phyloP scores from a whole-genome alignment of 2,113 vertebrate species.

The Psephotus haematonotus region DNA sequence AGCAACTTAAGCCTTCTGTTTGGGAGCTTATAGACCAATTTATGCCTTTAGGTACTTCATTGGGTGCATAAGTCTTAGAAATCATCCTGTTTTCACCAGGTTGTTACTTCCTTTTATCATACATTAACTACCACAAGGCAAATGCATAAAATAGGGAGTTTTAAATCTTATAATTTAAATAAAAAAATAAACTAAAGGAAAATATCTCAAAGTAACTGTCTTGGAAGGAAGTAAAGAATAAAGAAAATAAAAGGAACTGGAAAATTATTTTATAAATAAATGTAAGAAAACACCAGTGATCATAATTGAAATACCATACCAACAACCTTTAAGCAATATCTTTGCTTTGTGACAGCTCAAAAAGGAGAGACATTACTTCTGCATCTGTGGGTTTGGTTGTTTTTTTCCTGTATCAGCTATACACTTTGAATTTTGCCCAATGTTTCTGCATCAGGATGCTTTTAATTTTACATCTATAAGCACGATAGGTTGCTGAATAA shows the following conservation, averaged over 20 bases:
- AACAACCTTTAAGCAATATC: neutral
- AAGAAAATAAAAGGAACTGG: neutral
- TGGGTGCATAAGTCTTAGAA: neutral
- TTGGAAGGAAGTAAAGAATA: neutral
- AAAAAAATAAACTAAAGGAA: neutral
- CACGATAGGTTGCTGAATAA: neutral
- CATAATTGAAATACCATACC: neutral
- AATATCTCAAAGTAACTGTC: neutral
- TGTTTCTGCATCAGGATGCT: neutral
- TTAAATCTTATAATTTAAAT: neutral
- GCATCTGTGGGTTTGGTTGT: neutral
- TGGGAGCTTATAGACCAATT: neutral
- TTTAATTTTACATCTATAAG: constrained; percentile 3
- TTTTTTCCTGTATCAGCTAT: neutral
- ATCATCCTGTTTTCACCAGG: neutral
- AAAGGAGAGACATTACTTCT: neutral
- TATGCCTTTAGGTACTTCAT: neutral
- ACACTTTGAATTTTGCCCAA: neutral
- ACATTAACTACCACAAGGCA: neutral
- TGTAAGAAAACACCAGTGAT: neutral
- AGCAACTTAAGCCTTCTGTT: neutral
- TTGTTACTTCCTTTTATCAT: neutral
- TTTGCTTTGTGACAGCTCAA: neutral
- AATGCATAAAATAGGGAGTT: neutral
- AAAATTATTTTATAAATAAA: neutral